These are phyloP conservation scores for Lasiurus cinereus DNA, from an alignment of 2,113 vertebrate genomes.

Conservation along the genomic window DNA sequence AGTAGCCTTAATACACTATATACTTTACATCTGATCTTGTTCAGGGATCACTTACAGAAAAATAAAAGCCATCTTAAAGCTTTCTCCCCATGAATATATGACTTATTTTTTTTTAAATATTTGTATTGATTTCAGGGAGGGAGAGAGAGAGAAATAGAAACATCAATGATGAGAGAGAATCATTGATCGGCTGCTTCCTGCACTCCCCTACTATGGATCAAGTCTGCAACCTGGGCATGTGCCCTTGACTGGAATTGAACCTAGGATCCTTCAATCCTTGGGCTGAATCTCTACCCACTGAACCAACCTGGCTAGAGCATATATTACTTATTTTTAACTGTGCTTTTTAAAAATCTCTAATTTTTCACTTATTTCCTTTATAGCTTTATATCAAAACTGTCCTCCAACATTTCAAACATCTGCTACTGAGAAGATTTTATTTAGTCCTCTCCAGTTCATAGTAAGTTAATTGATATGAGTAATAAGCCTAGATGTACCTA, in stretches of 20 bases:
- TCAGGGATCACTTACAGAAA: neutral
- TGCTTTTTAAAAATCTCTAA: neutral
- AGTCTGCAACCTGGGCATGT: too few species aligned
- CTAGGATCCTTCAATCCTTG: too few species aligned
- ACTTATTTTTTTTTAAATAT: neutral
- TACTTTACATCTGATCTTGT: neutral
- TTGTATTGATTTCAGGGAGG: too few species aligned
- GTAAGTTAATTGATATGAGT: conserved; percentile 49
- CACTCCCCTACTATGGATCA: too few species aligned
- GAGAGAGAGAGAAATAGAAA: too few species aligned
- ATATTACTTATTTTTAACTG: neutral
- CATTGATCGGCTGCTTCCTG: too few species aligned
- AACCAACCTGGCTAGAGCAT: neutral
- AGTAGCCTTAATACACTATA: neutral
- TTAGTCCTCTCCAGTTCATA: neutral
- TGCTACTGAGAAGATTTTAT: conserved; percentile 37
- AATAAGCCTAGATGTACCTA: neutral
- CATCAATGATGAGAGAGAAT: too few species aligned
- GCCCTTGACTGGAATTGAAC: too few species aligned
- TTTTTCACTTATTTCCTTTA: conserved; percentile 58
- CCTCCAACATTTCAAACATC: conserved; percentile 24
- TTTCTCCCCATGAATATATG: neutral
- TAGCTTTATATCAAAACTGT: conserved; percentile 9
- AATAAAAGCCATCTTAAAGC: conserved; percentile 24
- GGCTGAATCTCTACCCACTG: too few species aligned